A percentile compares a stretch with the other conserved stretches of the same genome.
Conservation (phyloP, 1,140 invertebrate species). For the Brachionus asplanchnoidis region DNA sequence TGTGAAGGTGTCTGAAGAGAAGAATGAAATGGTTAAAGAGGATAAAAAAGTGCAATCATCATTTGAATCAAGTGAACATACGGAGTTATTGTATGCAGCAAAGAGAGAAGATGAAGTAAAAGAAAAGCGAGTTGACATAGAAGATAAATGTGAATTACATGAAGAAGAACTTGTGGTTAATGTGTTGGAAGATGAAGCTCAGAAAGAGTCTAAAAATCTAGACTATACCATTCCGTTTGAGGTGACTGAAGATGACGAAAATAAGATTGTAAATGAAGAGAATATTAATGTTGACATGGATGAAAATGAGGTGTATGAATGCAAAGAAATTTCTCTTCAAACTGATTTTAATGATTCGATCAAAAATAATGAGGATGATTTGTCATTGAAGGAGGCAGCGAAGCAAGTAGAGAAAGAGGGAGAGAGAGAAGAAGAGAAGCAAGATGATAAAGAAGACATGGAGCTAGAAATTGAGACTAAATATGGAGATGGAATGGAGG, state of each 20-base stretch:
- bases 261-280: neutral
- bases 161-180: neutral
- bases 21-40: neutral
- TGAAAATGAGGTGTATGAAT: neutral
- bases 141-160: neutral
- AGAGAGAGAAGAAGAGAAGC: neutral
- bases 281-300: neutral
- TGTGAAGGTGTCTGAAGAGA: neutral
- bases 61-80: neutral
- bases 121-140: neutral
- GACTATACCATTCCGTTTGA: neutral
- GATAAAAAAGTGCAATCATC: neutral
- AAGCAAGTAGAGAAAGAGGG: neutral
- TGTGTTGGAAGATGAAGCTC: neutral
- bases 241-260: neutral
- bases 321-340: slow-evolving; percentile 20
- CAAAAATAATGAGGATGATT: too few species aligned
- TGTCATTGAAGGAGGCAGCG: too few species aligned
- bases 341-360: neutral
- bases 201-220: neutral
- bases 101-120: neutral
- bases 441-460: too few species aligned
- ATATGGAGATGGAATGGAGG: too few species aligned
- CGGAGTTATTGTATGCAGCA: neutral
- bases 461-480: too few species aligned